Evolutionary conservation across 2,888 invertebrate genomes (phyloP), one percentile per base, ranked within the genome.

Genomic region (Gastrophysa polygoni): DNA sequence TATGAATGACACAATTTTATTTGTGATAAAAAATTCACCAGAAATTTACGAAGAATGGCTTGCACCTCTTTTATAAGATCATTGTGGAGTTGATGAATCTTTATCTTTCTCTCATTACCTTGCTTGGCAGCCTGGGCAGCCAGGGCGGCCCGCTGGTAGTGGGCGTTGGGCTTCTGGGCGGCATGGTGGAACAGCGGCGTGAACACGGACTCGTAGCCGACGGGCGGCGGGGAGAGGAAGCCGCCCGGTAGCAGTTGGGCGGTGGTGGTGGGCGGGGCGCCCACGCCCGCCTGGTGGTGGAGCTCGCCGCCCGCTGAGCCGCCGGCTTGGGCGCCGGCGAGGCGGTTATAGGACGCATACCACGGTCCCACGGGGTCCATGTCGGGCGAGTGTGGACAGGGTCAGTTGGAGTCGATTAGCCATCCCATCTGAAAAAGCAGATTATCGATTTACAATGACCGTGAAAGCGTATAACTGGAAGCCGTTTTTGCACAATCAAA

Each of bases 311-410:
- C 68, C 80, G 88, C 86, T 75, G 89, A 85, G 7, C 38, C 38
- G 80, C 89, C 72, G 32, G 71, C 71, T 58, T 73, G 88, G 72
- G 89, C 88, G 74, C 88, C 87, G 72, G 90, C 87, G 82, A 93
- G 84, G 77, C 93, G 90, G 84, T 92, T 92, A 86, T 93, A 93
- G 74, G 91, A 89, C 80, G 89, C 86, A 83, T 91, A 91, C 93
- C 93, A 93, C 85, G 93, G 92, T 85, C 91, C 92, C 82, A 91
- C 91, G 81, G 93, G 93, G 89, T 93, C 93, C 93, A 93, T 93
- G 20, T 56, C n/a, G n/a, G n/a, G n/a, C n/a, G n/a, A n/a, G n/a
- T n/a, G n/a, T n/a, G n/a, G n/a, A n/a, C 34, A 43, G 51, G 43
- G 57, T 57, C 59, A 61, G 34, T 29, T 56, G 58, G 67, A 68